A percentile compares a stretch with the other conserved stretches of the same genome.
phyloP scores from a whole-genome alignment of 2,113 vertebrate genomes.

The Hippocampus barbouri region DNA sequence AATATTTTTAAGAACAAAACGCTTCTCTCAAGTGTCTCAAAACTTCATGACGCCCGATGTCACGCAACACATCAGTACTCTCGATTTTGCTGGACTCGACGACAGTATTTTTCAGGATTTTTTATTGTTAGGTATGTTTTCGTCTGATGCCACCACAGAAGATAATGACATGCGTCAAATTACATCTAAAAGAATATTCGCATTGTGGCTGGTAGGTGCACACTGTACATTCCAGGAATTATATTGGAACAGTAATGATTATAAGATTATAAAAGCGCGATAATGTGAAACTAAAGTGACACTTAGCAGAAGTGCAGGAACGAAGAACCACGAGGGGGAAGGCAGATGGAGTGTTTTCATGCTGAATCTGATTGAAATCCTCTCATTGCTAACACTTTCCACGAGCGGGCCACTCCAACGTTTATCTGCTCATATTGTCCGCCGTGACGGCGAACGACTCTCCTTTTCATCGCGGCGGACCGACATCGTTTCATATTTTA shows the following conservation, averaged over 20 bases:
- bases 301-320: conserved; percentile 10
- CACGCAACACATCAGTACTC: background rate
- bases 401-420: conserved; percentile 42
- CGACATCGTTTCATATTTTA: background rate
- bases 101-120: too few relatives aligned
- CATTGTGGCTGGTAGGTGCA: background rate
- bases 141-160: too few relatives aligned
- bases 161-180: background rate
- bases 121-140: too few relatives aligned
- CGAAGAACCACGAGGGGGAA: conserved; percentile 16
- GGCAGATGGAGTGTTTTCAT: conserved; percentile 51
- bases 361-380: conserved; percentile 42
- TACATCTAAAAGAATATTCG: background rate
- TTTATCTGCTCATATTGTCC: conserved; percentile 44
- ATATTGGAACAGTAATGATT: background rate
- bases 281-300: background rate
- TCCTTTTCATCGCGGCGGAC: background rate
- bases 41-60: background rate
- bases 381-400: conserved; percentile 43
- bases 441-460: conserved; percentile 13
- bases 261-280: background rate
- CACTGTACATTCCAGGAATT: background rate
- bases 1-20: too few relatives aligned
- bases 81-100: too few relatives aligned
- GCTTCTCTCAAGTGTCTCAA: background rate